Evolutionary conservation across 2,113 vertebrate genomes (phyloP), one percentile per base, ranked within the genome.

Genomic region (Cyphomyrus discorhynchus): DNA sequence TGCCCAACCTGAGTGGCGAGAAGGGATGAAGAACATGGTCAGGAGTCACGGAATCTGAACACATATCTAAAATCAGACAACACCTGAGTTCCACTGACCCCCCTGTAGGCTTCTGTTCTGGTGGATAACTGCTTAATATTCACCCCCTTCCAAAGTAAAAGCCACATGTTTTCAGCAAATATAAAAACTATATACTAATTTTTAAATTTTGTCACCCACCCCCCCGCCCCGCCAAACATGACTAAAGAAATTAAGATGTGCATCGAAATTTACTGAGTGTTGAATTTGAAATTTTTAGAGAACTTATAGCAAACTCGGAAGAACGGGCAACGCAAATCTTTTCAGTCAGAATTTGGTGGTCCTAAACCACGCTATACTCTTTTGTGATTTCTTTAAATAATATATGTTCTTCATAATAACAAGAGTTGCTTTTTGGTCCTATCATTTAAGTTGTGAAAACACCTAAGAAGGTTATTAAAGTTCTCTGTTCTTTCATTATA

Each of bases 51-150:
- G 52, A 93, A 85, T 91, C 85, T 7, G 49, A 88, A 88, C 94
- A 21, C 8, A 52, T 10, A 56, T 66, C 27, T 87, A 90, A 92
- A 93, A 89, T 88, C 10, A 62, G 88, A 90, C 88, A 80, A 91
- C 62, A 90, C 90, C 91, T 90, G 91, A 53, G 92, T 90, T 93
- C 92, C 90, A 91, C 85, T 87, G 5, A 89, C 92, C 83, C 90
- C 82, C 89, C 90, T 88, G 89, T 90, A 53, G 27, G n/a, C 17
- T 82, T 39, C 47, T 53, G 70, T 86, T 92, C 90, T 89, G 90
- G 93, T 92, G 93, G 91, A 93, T 92, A 93, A 94, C 92, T 93
- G 93, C 93, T 92, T 88, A 89, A 92, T 91, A 94, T 93, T 94
- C 92, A 93, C 92, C 93, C 90, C 86, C 92, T 90, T 42, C n/a